Evolutionary conservation across 2,113 vertebrate genomes (phyloP).

Genomic region (Neoarius graeffei): DNA sequence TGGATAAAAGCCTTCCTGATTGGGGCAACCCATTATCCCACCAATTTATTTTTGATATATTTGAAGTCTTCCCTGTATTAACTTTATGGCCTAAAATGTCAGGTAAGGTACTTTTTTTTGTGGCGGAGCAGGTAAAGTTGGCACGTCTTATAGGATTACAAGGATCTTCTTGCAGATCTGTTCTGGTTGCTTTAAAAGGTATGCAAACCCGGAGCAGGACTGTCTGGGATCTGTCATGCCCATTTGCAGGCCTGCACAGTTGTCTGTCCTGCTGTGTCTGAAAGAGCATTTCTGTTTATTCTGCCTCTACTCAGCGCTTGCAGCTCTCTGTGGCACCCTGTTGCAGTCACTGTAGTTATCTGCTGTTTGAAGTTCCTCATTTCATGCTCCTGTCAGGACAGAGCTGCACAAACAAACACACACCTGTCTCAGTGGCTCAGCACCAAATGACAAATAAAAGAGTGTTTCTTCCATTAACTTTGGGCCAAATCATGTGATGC

Average conservation of each 20-base stretch:
- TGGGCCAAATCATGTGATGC: background rate
- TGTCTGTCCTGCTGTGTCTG: slow-evolving; percentile 43
- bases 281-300: slow-evolving; percentile 41
- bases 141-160: background rate
- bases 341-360: slow-evolving; percentile 8
- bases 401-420: slow-evolving; percentile 15
- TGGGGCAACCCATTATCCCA: slow-evolving; percentile 34
- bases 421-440: slow-evolving; percentile 19
- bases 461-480: background rate
- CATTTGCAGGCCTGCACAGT: slow-evolving; percentile 42
- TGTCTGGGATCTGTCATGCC: slow-evolving; percentile 30
- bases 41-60: slow-evolving; percentile 6
- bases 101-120: background rate
- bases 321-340: slow-evolving; percentile 18
- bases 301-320: slow-evolving; percentile 27
- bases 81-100: slow-evolving; percentile 8
- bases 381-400: slow-evolving; percentile 29
- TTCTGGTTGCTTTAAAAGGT: slow-evolving; percentile 19
- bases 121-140: slow-evolving; percentile 4
- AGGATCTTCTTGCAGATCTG: slow-evolving; percentile 13
- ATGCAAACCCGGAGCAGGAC: slow-evolving; percentile 14
- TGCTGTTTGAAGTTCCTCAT: slow-evolving; percentile 41
- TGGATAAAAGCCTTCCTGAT: slow-evolving; percentile 2
- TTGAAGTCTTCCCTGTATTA: slow-evolving; percentile 29
- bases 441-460: slow-evolving; percentile 30